These are phyloP conservation scores for Diplolepis rosae DNA, from an alignment of 2,888 invertebrate species.

Conservation along the genomic window DNA sequence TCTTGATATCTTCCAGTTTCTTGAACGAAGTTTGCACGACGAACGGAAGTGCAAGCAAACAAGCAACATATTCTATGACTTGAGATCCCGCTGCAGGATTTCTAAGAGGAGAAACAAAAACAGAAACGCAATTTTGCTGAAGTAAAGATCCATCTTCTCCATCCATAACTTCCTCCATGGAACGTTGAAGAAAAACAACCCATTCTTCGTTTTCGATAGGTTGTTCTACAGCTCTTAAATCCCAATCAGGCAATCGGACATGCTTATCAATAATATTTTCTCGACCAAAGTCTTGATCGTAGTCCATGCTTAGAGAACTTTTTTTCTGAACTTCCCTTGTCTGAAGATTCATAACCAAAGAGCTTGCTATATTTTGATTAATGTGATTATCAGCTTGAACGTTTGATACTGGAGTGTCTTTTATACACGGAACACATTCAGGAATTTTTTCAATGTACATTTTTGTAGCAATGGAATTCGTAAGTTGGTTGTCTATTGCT, in stretches of 20 bases:
- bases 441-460: conserved; percentile 43
- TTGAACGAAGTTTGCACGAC: conserved; percentile 69
- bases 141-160: conserved; percentile 85
- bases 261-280: conserved; percentile 42
- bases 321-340: conserved; percentile 31
- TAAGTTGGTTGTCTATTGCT: conserved; percentile 39
- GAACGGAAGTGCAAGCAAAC: conserved; percentile 80
- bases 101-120: conserved; percentile 79
- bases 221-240: conserved; percentile 64
- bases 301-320: conserved; percentile 56
- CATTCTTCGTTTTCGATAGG: conserved; percentile 91
- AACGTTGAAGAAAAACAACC: conserved; percentile 87
- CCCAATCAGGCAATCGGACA: conserved; percentile 61
- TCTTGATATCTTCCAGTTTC: conserved; percentile 74
- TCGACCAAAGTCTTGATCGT: conserved; percentile 56
- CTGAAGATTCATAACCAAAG: neutral
- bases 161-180: conserved; percentile 87
- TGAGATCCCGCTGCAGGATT: conserved; percentile 79
- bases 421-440: neutral
- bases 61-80: conserved; percentile 80
- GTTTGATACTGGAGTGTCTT: neutral
- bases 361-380: neutral
- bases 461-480: conserved; percentile 53
- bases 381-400: neutral
- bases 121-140: conserved; percentile 77